A percentile compares a stretch with the other conserved stretches of the same genome.
These are phyloP conservation scores for Silvanus unidentatus DNA, from an alignment of 2,888 invertebrate genomes.

Conservation along the genomic window DNA sequence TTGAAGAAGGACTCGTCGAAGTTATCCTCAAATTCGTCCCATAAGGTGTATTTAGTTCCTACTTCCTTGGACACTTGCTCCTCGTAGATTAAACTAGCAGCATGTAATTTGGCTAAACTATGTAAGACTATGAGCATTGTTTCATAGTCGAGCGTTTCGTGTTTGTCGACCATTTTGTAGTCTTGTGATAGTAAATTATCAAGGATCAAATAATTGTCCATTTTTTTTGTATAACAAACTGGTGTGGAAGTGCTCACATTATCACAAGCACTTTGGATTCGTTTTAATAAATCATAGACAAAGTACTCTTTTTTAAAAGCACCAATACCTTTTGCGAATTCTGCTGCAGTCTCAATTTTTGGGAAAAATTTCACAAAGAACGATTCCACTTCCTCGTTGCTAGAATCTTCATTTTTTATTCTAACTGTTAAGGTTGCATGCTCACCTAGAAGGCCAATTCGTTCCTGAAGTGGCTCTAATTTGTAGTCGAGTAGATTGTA, in stretches of 20 bases:
- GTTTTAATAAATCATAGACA: slow-evolving; percentile 26
- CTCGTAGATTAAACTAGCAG: slow-evolving; percentile 39
- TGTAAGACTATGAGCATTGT: slow-evolving; percentile 31
- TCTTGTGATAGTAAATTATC: slow-evolving; percentile 41
- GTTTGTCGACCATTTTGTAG: slow-evolving; percentile 30
- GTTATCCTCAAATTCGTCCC: slow-evolving; percentile 21
- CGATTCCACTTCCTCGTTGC: slow-evolving; percentile 14
- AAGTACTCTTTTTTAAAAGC: slow-evolving; percentile 33
- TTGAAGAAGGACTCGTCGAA: slow-evolving; percentile 29
- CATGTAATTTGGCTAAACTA: slow-evolving; percentile 39
- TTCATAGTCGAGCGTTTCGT: slow-evolving; percentile 29
- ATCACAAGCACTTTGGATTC: slow-evolving; percentile 19
- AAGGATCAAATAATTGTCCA: slow-evolving; percentile 38
- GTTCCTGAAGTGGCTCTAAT: slow-evolving; percentile 19
- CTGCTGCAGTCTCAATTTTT: slow-evolving; percentile 19
- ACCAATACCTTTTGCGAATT: slow-evolving; percentile 30
- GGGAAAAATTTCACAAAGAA: slow-evolving; percentile 38
- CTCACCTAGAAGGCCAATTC: slow-evolving; percentile 32
- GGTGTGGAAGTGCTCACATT: slow-evolving; percentile 34
- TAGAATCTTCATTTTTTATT: slow-evolving; percentile 11
- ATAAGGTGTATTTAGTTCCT: slow-evolving; percentile 17
- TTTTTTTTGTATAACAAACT: slow-evolving; percentile 34
- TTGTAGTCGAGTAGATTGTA: slow-evolving; percentile 21
- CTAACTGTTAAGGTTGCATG: slow-evolving; percentile 26
- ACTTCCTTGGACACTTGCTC: slow-evolving; percentile 15